Evolutionary conservation across 2,888 invertebrate species (phyloP), one percentile per base, ranked within the genome.

Genomic region (Sinhomidia bicolor): DNA sequence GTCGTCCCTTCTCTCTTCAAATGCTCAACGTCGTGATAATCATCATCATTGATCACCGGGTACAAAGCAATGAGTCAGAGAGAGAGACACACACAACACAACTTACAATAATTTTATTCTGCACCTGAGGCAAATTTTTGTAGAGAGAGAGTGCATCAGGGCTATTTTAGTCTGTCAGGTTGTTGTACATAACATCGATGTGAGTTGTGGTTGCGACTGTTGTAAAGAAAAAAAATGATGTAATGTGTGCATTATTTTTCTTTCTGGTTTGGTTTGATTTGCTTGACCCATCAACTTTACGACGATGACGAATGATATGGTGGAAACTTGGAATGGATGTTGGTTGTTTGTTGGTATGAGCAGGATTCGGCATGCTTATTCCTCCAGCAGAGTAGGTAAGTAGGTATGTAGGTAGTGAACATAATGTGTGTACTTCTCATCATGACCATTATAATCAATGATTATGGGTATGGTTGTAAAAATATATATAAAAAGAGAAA

Each of bases 221-320:
- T 81, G n/a, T n/a, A n/a, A n/a, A n/a, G 51, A 36, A 51, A 65
- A 32, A 1, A 12, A 74, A 29, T 32, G 29, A 47, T 57, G 54
- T 17, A 32, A 32, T 57, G 32, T n/a, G n/a, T n/a, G n/a, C n/a
- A n/a, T n/a, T n/a, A n/a, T n/a, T n/a, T n/a, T n/a, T n/a, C n/a
- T n/a, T n/a, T n/a, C 29, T 12, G 17, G 9, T 54, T 78, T 78
- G 54, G 26, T 14, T 36, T 51, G 78, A 20, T 71, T 54, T 60
- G 76, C 76, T 84, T 84, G 84, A 84, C 84, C 84, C 84, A 76
- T 84, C 74, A 84, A 76, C 84, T 84, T 62, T 76, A 62, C 17
- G 60, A 84, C 54, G 60, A 76, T 76, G 84, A 84, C 71, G 83
- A 74, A 83, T 83, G 83, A 83, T 57, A 41, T 36, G 44, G 74